Conservation (phyloP, 2,113 vertebrate genomes). For the Trematocara variabile region DNA sequence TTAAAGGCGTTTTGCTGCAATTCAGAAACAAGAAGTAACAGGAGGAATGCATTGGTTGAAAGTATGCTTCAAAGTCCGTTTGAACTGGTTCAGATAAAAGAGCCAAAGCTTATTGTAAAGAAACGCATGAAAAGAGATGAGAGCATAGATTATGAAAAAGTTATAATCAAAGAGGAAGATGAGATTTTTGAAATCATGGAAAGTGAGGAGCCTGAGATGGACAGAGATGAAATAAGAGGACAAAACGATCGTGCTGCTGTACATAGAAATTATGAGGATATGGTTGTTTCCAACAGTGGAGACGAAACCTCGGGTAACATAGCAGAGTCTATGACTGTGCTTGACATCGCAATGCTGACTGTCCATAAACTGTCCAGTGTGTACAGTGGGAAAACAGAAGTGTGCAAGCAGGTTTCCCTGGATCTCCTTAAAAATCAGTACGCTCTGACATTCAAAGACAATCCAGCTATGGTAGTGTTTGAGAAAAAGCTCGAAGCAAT, state of each 20-base stretch:
- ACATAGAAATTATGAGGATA: background rate
- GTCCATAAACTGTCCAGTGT: slow-evolving; percentile 64
- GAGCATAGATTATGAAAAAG: background rate
- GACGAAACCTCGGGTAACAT: background rate
- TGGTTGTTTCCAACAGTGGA: background rate
- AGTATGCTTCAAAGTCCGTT: slow-evolving; percentile 72
- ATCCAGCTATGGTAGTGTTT: slow-evolving; percentile 58
- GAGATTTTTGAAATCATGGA: slow-evolving; percentile 25
- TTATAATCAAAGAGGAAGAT: slow-evolving; percentile 39
- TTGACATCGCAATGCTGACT: slow-evolving; percentile 70
- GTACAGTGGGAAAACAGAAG: slow-evolving; percentile 40
- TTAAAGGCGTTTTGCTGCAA: slow-evolving; percentile 52
- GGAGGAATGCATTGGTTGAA: slow-evolving; percentile 60
- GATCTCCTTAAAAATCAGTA: slow-evolving; percentile 74
- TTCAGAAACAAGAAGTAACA: slow-evolving; percentile 64
- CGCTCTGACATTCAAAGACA: slow-evolving; percentile 58
- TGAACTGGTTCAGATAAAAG: slow-evolving; percentile 44
- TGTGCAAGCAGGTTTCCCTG: slow-evolving; percentile 48
- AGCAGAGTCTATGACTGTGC: slow-evolving; percentile 51
- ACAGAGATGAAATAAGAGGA: background rate
- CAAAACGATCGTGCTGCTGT: background rate
- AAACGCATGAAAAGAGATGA: slow-evolving; percentile 43
- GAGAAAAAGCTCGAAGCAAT: slow-evolving; percentile 37
- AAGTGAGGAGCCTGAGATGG: background rate
- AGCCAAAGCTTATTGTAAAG: background rate